A percentile compares a stretch with the other conserved stretches of the same genome.
These are phyloP conservation scores for Cydia amplana DNA, from an alignment of 1,140 invertebrate genomes.

Conservation along the genomic window DNA sequence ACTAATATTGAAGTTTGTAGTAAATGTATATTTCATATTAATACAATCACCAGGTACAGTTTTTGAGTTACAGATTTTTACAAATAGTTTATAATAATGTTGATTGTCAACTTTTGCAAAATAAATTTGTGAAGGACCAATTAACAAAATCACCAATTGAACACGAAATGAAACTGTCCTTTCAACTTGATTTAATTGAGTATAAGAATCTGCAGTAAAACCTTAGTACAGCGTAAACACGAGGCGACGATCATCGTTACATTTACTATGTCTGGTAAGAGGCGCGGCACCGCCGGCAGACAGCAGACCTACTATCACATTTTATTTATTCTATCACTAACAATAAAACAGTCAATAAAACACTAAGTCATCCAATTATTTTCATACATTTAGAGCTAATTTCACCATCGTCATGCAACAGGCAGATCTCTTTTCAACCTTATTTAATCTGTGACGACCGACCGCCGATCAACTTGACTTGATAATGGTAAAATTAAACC, in stretches of 20 bases:
- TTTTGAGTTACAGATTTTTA: constrained; percentile 71
- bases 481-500: constrained; percentile 30
- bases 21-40: constrained; percentile 77
- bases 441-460: neutral
- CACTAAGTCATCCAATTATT: constrained; percentile 46
- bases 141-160: constrained; percentile 32
- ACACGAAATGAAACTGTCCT: constrained; percentile 28
- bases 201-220: constrained; percentile 29
- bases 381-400: constrained; percentile 31
- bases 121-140: constrained; percentile 44
- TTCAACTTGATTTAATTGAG: constrained; percentile 28
- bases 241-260: constrained; percentile 12
- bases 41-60: constrained; percentile 78
- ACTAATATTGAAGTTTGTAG: constrained; percentile 71
- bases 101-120: constrained; percentile 55
- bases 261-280: constrained; percentile 25
- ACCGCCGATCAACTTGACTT: neutral
- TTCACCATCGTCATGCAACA: constrained; percentile 1
- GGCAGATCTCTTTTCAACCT: constrained; percentile 1
- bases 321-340: constrained; percentile 56
- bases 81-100: constrained; percentile 55
- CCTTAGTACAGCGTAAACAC: constrained; percentile 14
- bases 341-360: constrained; percentile 68
- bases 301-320: constrained; percentile 69
- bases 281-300: constrained; percentile 27